Evolutionary conservation across 1,140 invertebrate species (phyloP).

Genomic region (Danaus melanippus): DNA sequence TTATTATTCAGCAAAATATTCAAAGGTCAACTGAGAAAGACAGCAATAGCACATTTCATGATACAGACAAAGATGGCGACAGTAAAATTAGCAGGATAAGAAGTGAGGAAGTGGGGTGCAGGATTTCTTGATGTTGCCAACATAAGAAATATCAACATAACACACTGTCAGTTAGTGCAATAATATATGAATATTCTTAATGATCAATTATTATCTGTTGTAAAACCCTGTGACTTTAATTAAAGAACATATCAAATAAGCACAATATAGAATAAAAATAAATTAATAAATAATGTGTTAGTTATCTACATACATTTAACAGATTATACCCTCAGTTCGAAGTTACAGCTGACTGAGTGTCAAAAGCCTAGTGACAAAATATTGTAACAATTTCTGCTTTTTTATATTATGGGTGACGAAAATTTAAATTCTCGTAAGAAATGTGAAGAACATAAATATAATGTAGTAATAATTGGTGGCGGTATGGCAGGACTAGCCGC

Average conservation of each 20-base stretch:
- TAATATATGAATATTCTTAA: slow-evolving; percentile 3
- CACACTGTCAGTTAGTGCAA: slow-evolving; percentile 4
- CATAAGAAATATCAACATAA: not conserved
- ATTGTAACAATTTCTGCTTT: slow-evolving; percentile 41
- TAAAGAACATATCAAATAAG: not conserved
- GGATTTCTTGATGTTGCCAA: slow-evolving; percentile 2
- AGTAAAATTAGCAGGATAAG: slow-evolving; percentile 32
- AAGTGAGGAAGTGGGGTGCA: slow-evolving; percentile 27
- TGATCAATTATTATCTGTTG: too few relatives aligned
- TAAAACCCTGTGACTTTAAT: too few relatives aligned
- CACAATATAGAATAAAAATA: slow-evolving; percentile 5
- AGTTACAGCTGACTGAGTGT: slow-evolving; percentile 56
- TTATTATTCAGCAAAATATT: slow-evolving; percentile 66
- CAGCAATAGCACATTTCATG: slow-evolving; percentile 22
- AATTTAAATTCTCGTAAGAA: slow-evolving; percentile 64
- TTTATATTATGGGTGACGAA: slow-evolving; percentile 66
- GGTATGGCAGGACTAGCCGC: slow-evolving; percentile 90
- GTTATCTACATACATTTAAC: too few relatives aligned
- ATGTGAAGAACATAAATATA: slow-evolving; percentile 71
- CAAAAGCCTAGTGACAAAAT: slow-evolving; percentile 50
- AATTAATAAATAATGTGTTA: slow-evolving; percentile 1
- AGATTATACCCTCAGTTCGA: slow-evolving; percentile 1
- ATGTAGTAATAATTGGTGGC: slow-evolving; percentile 88
- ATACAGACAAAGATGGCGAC: slow-evolving; percentile 34
- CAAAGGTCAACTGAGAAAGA: slow-evolving; percentile 63